Base-by-base conservation (phyloP, 2,797 vertebrate genomes). In the Sebastes goodei region DNA sequence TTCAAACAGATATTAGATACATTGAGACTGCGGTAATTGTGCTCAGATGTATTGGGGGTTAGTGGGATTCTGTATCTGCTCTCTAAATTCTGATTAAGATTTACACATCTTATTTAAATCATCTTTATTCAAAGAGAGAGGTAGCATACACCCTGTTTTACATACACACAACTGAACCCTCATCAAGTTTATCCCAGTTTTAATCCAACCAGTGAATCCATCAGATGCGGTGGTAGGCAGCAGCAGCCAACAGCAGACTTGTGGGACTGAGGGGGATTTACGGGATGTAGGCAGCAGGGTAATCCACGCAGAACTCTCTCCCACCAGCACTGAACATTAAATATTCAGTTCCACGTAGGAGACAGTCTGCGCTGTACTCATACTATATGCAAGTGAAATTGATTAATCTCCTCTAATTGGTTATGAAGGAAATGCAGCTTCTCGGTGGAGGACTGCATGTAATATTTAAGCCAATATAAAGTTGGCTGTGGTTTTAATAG, bases 311-410 rank as follows among this genome's bases (percentile, higher is more conserved):
- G 66, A 76, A 64, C 63, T 81, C 73, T 78, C 84, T 88, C 80
- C 80, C 80, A 83, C 42, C 78, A 79, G 83, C 87, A 71, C 53
- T 33, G 33, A 86, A 80, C 73, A 91, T 94, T 49, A 90, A 91
- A 92, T 86, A 93, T 93, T 89, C 20, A 92, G 86, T 56, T 82
- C 42, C 53, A 80, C 11, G 29, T 71, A 79, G 76, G 71, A 90
- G 78, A 76, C 63, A 46, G 76, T 74, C 85, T 71, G 75, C 25
- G 23, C 27, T 3, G 32, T 1, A 71, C 75, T 65, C 33, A 17
- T n/a, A 33, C 21, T 35, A 25, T 10, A 10, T 60, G 71, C 61
- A 85, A 63, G 73, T 71, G 49, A 46, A 76, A 61, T 14, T 30
- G 71, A 86, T 81, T 62, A 6, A 78, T 70, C 64, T 56, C 9